phyloP scores from a whole-genome alignment of 2,888 invertebrate genomes.

The Taenaris catops region DNA sequence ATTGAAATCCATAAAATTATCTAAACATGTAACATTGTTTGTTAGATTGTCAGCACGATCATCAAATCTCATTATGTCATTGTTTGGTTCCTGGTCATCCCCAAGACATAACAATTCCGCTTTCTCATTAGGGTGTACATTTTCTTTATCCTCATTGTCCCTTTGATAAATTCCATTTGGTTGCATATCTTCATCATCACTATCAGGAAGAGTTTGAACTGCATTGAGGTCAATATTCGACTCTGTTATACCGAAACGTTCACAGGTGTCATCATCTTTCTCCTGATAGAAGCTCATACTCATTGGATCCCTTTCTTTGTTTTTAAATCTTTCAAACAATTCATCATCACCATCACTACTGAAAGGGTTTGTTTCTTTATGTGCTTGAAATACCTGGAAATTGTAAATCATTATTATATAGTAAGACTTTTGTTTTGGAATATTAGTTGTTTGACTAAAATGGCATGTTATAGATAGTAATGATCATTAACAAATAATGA shows the following conservation, averaged over 20 bases:
- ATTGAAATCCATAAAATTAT: slow-evolving; percentile 50
- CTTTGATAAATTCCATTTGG: slow-evolving; percentile 46
- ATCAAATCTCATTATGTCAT: slow-evolving; percentile 57
- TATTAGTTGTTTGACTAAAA: no score
- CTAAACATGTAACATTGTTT: slow-evolving; percentile 38
- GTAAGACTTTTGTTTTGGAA: no score
- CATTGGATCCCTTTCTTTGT: slow-evolving; percentile 82
- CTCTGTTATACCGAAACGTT: slow-evolving; percentile 48
- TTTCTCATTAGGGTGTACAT: slow-evolving; percentile 46
- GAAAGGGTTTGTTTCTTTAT: slow-evolving; percentile 68
- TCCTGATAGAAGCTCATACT: slow-evolving; percentile 83
- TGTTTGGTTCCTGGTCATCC: slow-evolving; percentile 51
- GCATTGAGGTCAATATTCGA: slow-evolving; percentile 80
- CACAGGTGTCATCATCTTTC: slow-evolving; percentile 76
- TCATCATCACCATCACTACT: slow-evolving; percentile 65
- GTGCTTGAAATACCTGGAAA: slow-evolving; percentile 65
- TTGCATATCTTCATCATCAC: slow-evolving; percentile 67
- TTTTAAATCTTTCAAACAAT: slow-evolving; percentile 70
- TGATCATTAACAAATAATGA: no score
- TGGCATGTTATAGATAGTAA: no score
- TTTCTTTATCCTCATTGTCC: slow-evolving; percentile 52
- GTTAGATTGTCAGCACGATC: slow-evolving; percentile 40
- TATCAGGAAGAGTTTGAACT: slow-evolving; percentile 77
- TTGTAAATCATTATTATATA: no score
- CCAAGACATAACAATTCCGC: slow-evolving; percentile 39